Evolutionary conservation across 1,140 invertebrate genomes (phyloP).

Genomic region (Phortica variegata): DNA sequence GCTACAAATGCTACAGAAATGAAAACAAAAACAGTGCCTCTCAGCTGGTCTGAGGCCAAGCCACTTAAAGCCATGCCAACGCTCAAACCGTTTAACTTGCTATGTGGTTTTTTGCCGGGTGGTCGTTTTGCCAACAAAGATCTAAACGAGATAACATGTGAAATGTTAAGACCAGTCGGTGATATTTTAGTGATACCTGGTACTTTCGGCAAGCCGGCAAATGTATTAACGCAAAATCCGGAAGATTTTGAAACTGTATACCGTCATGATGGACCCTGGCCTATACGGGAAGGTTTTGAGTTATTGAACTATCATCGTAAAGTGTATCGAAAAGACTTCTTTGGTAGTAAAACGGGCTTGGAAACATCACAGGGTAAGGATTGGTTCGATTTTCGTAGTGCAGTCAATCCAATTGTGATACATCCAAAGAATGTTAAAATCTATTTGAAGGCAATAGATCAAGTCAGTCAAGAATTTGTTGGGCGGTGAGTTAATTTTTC

Average conservation of each 20-base stretch:
- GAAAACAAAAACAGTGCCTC: not conserved
- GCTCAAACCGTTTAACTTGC: slow-evolving; percentile 3
- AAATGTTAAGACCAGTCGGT: slow-evolving; percentile 26
- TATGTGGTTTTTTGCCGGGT: slow-evolving; percentile 29
- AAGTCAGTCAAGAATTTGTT: slow-evolving; percentile 55
- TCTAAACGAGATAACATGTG: slow-evolving; percentile 12
- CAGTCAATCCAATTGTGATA: slow-evolving; percentile 59
- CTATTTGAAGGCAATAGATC: slow-evolving; percentile 55
- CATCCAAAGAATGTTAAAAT: slow-evolving; percentile 59
- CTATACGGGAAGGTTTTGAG: slow-evolving; percentile 31
- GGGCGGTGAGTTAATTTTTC: slow-evolving; percentile 14
- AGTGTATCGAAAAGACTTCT: slow-evolving; percentile 30
- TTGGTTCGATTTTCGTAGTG: slow-evolving; percentile 40
- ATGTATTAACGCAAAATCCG: slow-evolving; percentile 33
- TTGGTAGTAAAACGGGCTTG: slow-evolving; percentile 32
- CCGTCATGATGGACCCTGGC: slow-evolving; percentile 47
- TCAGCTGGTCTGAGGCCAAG: too few relatives aligned
- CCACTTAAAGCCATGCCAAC: slow-evolving; percentile 20
- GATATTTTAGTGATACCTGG: slow-evolving; percentile 30
- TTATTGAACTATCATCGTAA: slow-evolving; percentile 35
- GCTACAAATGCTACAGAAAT: too few relatives aligned
- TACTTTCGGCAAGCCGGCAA: slow-evolving; percentile 25
- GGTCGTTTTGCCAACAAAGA: slow-evolving; percentile 40
- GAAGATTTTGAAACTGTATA: slow-evolving; percentile 41
- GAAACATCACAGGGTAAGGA: slow-evolving; percentile 31